Evolutionary conservation across 2,113 vertebrate genomes (phyloP), one percentile per base, ranked within the genome.

Genomic region (Neoarius graeffei): DNA sequence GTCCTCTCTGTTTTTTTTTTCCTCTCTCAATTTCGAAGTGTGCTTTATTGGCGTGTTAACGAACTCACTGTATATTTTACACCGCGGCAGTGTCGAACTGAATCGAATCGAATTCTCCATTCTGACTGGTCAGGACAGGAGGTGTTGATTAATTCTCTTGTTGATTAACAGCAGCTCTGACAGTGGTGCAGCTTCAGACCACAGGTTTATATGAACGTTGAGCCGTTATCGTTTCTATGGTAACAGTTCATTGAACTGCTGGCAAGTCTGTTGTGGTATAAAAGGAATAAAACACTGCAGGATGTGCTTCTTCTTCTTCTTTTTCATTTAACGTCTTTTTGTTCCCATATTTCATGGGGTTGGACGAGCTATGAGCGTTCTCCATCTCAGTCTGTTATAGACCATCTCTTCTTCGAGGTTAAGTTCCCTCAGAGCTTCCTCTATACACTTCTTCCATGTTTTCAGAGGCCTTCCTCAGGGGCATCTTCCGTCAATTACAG

Each of bases 1-100:
- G 69, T 92, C 85, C 35, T 89, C 82, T 77, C 62, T 85, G 89
- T 23, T 62, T 48, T 66, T 80, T 35, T 10, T 27, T 27, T 81
- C 67, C 64, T 73, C 84, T 86, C 81, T 93, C 86, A 62, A 88
- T 48, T 82, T 19, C 30, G 9, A 42, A 50, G 71, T 50, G 8
- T 52, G 23, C 50, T 14, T 77, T 25, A 54, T 13, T 52, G 23
- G 48, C 73, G 48, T 4, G 3, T 9, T 42, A 20, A 30, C 35
- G 10, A 74, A 74, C 27, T 0, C 20, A 9, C 5, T 23, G 14
- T 48, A 17, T 27, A 57, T 17, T 5, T 19, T 17, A 57, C 25
- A 52, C 23, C 0, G 11, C 7, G 0, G 20, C 1, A 9, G 1
- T 13, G 10, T 25, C 19, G 0, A 25, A 50, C 1, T 9, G 42